These are phyloP conservation scores for Hyperoodon ampullatus DNA, from an alignment of 2,113 vertebrate genomes.

Conservation along the genomic window DNA sequence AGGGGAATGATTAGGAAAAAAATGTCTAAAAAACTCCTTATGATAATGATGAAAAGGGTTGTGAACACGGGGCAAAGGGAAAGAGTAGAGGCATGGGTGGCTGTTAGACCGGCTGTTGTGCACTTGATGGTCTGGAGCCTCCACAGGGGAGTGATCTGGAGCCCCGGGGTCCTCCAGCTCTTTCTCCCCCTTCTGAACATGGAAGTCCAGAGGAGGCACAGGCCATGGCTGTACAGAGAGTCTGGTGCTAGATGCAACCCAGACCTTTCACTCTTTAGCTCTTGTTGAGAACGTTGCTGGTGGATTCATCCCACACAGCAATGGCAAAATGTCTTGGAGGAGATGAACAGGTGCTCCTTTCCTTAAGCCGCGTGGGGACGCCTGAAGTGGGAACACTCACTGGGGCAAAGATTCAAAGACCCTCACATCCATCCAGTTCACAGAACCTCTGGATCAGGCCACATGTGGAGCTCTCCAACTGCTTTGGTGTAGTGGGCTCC, in stretches of 20 bases:
- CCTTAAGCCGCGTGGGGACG: background rate
- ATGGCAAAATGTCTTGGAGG: background rate
- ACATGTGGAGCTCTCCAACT: rapidly evolving
- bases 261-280: rapidly evolving
- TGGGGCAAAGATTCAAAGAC: background rate
- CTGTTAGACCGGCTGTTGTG: background rate
- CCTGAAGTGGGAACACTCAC: background rate
- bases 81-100: background rate
- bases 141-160: rapidly evolving
- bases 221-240: too few relatives aligned
- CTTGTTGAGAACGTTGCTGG: background rate
- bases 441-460: rapidly evolving
- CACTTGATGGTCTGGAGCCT: background rate
- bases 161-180: background rate
- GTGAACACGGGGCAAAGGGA: background rate
- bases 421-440: background rate
- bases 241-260: too few relatives aligned
- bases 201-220: background rate
- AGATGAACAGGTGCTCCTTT: too few relatives aligned
- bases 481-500: background rate
- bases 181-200: background rate
- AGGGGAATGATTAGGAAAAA: background rate
- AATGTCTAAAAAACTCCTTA: background rate
- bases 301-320: background rate
- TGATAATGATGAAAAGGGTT: background rate